These are phyloP conservation scores for Anomalospiza imberbis DNA, from an alignment of 2,797 vertebrate species.

Conservation along the genomic window DNA sequence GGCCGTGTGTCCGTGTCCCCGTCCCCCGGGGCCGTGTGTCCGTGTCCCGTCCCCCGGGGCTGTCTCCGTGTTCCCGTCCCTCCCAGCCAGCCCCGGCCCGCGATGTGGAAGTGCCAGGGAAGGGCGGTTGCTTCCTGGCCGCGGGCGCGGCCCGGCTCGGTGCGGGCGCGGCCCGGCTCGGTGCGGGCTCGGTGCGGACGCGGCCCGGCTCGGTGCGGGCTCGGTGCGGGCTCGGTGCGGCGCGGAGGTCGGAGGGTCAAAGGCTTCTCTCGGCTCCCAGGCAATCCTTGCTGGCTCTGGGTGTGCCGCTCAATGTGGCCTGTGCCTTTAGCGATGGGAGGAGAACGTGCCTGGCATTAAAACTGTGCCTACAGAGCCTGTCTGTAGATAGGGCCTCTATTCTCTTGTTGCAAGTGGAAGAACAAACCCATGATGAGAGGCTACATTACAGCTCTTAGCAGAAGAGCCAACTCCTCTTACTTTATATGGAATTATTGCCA, in stretches of 20 bases:
- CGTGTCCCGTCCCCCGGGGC: background rate
- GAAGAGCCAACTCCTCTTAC: background rate
- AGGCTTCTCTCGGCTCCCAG: background rate
- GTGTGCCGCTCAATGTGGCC: background rate
- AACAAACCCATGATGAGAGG: background rate
- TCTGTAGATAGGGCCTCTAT: rapidly evolving
- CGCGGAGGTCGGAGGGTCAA: background rate
- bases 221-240: too few relatives aligned
- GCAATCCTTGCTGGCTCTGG: background rate
- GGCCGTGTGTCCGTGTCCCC: background rate
- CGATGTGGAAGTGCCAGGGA: background rate
- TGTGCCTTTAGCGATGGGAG: background rate
- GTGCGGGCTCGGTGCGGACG: background rate
- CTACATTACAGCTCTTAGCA: background rate
- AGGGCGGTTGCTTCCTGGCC: background rate
- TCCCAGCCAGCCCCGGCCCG: background rate
- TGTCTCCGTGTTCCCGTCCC: background rate
- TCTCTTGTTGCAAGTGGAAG: background rate
- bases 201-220: too few relatives aligned
- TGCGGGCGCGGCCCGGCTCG: too few relatives aligned
- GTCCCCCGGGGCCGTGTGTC: too few relatives aligned
- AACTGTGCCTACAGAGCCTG: background rate
- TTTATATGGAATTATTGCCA: background rate
- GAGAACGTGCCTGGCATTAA: background rate
- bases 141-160: background rate